A percentile compares a stretch with the other conserved stretches of the same genome.
Conservation (phyloP, 2,888 invertebrate genomes). For the Eutolmus rufibarbis region DNA sequence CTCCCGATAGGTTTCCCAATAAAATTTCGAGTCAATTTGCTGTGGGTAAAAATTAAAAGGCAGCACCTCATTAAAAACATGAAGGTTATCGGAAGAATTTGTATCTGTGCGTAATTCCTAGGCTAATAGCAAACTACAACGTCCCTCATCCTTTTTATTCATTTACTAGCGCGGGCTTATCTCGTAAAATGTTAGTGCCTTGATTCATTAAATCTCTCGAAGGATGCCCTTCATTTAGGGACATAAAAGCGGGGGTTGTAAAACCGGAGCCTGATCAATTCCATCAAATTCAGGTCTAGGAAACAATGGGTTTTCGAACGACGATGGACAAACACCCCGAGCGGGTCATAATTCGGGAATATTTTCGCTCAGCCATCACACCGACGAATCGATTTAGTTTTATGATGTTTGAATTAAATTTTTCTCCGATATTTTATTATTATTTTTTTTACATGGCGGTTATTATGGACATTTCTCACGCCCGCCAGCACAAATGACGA, state of each 20-base stretch:
- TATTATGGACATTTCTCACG: not conserved
- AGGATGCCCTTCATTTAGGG: not conserved
- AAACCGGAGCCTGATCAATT: not conserved
- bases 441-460: not conserved
- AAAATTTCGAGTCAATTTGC: not conserved
- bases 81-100: not conserved
- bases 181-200: not conserved
- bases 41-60: not conserved
- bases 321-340: not conserved
- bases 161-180: not conserved
- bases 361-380: not conserved
- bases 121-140: not conserved
- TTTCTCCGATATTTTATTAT: not conserved
- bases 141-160: not conserved
- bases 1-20: not conserved
- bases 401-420: conserved; percentile 25
- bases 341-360: not conserved
- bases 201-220: not conserved
- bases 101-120: not conserved
- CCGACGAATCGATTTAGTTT: conserved; percentile 13
- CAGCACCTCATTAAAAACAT: not conserved
- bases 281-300: not conserved
- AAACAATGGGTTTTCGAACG: not conserved
- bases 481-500: not conserved
- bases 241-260: not conserved